Evolutionary conservation across 2,888 invertebrate genomes (phyloP), one percentile per base, ranked within the genome.

Genomic region (Pomacea canaliculata): DNA sequence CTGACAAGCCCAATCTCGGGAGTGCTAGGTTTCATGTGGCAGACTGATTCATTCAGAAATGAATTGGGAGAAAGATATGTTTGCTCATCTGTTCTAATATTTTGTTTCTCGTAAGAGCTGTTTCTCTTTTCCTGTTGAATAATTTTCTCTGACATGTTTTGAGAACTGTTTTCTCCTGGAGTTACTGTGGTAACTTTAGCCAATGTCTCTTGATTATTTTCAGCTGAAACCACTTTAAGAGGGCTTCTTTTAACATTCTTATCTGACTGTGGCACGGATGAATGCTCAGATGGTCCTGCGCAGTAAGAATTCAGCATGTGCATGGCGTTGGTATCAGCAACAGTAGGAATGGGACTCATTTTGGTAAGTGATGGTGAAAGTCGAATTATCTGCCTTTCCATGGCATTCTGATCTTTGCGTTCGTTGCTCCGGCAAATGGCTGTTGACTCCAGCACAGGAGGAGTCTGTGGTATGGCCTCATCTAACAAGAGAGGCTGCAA

Each of bases 341-440:
- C 74, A 27, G 73, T 59, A 27, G 81, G 80, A 48, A 81, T 81
- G 56, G 81, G 81, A 63, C 81, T 81, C 80, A 80, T 80, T 27
- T 60, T 78, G 51, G 74, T 78, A 27, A 80, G 62, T 1, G 77
- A 62, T 27, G 80, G 78, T 4, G 74, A 73, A 2, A 74, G 68
- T 9, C 76, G 78, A 8, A 74, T 71, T 48, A 48, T 70, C 4
- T 67, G 46, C 63, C 74, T 71, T 9, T 71, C 76, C 59, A 71
- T 60, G 7, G 46, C 37, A 27, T 74, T 74, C 48, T 46, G 65
- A 12, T 16, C 70, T 7, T 37, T 59, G 10, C 18, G 66, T 46
- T 71, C 73, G n/a, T 78, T 78, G 23, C 59, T 73, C 27, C 66
- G 73, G 37, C 67, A 27, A 60, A 81, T 80, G 13, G 79, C 71